Evolutionary conservation across 2,888 invertebrate species (phyloP).

Genomic region (Sarcophaga subvicina): DNA sequence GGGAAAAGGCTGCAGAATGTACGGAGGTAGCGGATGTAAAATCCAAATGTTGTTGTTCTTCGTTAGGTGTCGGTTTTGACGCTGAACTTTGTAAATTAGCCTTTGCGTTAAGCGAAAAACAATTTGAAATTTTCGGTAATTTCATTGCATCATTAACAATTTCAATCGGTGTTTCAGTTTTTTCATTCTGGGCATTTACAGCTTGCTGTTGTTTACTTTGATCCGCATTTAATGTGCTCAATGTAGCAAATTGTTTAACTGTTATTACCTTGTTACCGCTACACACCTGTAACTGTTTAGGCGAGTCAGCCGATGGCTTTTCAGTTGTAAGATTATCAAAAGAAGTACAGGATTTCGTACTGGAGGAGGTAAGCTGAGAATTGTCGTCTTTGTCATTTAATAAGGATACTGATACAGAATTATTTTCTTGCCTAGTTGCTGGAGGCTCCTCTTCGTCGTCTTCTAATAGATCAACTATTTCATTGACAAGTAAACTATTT

Average conservation of each 20-base stretch:
- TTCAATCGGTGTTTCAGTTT: neutral
- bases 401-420: neutral
- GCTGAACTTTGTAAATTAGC: conserved; percentile 41
- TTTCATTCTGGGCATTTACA: neutral
- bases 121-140: conserved; percentile 76
- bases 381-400: conserved; percentile 38
- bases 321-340: conserved; percentile 35
- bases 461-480: conserved; percentile 57
- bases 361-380: conserved; percentile 2
- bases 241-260: conserved; percentile 41
- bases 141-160: conserved; percentile 68
- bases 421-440: neutral
- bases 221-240: conserved; percentile 3
- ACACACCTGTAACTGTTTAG: conserved; percentile 28
- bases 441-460: conserved; percentile 35
- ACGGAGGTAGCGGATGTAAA: conserved; percentile 56
- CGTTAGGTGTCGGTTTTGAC: conserved; percentile 1
- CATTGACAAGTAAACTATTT: conserved; percentile 31
- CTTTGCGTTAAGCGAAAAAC: conserved; percentile 75
- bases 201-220: neutral
- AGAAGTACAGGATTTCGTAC: conserved; percentile 8
- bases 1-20: conserved; percentile 56
- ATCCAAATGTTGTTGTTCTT: conserved; percentile 52
- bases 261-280: conserved; percentile 50
- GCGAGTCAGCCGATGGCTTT: conserved; percentile 4